Evolutionary conservation across 2,113 vertebrate genomes (phyloP).

Genomic region (Pterocles orientalis): DNA sequence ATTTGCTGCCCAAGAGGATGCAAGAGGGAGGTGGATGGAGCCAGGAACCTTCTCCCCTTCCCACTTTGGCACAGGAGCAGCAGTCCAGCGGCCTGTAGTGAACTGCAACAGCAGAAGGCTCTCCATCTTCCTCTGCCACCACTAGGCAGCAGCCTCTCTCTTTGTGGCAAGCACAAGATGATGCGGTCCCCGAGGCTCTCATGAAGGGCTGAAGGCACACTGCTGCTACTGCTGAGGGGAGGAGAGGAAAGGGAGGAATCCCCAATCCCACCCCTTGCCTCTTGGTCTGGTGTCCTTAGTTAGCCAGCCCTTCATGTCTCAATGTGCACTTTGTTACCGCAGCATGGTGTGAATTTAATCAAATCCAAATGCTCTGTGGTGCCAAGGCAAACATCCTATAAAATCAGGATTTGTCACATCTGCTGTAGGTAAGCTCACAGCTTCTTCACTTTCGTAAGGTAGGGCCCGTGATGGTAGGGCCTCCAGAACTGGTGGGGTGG

Average conservation of each 20-base stretch:
- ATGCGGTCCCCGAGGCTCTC: neutral
- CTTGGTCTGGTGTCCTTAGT: neutral
- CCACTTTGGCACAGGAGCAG: neutral
- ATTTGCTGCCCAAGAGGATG: neutral
- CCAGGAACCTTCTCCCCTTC: neutral
- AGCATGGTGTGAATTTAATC: neutral
- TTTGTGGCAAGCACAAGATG: neutral
- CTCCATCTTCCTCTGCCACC: neutral
- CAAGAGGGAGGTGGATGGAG: neutral
- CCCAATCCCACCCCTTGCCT: neutral
- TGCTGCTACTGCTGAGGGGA: neutral
- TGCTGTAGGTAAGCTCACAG: neutral
- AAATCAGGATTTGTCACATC: neutral
- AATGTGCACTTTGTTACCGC: fast-evolving
- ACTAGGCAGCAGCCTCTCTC: slow-evolving; percentile 49
- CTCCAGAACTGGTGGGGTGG: neutral
- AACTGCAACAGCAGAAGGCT: fast-evolving
- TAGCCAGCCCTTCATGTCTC: neutral
- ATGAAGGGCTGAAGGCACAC: neutral
- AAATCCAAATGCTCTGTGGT: neutral
- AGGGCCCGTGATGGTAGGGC: neutral
- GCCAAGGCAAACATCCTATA: neutral
- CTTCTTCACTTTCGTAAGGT: neutral
- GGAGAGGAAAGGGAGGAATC: neutral
- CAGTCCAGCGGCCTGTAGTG: neutral